phyloP scores from a whole-genome alignment of 2,888 invertebrate species.

The Ichneumoninae sp. region DNA sequence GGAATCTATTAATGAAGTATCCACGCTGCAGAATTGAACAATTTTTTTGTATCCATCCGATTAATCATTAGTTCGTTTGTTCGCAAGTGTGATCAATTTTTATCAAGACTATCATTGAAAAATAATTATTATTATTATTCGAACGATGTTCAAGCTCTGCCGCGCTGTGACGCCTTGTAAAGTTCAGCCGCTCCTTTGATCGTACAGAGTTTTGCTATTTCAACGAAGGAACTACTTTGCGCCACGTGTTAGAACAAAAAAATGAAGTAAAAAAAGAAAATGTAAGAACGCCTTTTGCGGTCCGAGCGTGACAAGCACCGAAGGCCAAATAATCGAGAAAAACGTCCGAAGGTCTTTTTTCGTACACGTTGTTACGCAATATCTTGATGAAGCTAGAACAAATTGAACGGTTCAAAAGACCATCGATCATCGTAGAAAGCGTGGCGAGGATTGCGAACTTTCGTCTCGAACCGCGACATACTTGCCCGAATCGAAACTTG shows the following conservation, averaged over 20 bases:
- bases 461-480: constrained; percentile 1
- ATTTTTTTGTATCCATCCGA: constrained; percentile 26
- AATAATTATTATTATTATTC: not conserved
- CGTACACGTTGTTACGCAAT: constrained; percentile 24
- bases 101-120: not conserved
- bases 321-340: constrained; percentile 1
- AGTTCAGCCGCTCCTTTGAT: not conserved
- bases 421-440: constrained; percentile 22
- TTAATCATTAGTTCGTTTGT: constrained; percentile 26
- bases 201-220: constrained; percentile 10
- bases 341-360: constrained; percentile 27
- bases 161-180: not conserved
- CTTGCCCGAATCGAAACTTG: not conserved
- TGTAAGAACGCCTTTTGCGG: constrained; percentile 14
- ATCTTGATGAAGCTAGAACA: constrained; percentile 51
- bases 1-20: constrained; percentile 58
- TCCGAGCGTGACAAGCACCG: constrained; percentile 6
- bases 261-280: constrained; percentile 4
- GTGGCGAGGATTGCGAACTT: constrained; percentile 15
- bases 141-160: constrained; percentile 2
- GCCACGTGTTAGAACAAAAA: not conserved
- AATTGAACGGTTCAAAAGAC: constrained; percentile 29
- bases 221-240: constrained; percentile 28
- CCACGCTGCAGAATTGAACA: constrained; percentile 45
- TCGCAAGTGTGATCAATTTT: not conserved